Base-by-base conservation (phyloP, 1,140 invertebrate genomes). In the Carcinoscorpius rotundicauda region DNA sequence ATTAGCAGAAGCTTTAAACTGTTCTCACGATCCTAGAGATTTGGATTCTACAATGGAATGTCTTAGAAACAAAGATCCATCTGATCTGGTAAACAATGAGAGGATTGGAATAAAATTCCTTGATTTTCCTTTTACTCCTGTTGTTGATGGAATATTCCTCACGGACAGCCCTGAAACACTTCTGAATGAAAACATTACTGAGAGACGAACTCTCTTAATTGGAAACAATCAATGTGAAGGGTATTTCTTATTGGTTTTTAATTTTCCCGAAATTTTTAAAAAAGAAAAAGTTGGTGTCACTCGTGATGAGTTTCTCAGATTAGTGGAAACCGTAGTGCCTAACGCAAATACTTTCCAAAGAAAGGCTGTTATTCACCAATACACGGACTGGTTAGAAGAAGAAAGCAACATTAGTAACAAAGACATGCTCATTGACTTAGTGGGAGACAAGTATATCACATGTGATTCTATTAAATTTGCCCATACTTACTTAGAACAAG, bases 381-480 rank as follows among this genome's bases (percentile, higher is more conserved):
- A 97, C 77, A 93, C 91, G 0, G 85, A 95, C 78, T 96, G 93
- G 93, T 76, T 88, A 55, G 86, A 88, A 72, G 88, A 89, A 0
- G 85, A 93, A 64, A 89, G 96, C 78, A 85, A 87, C 0, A 81
- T 86, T 49, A 84, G 83, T 64, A 93, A 95, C 76, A 81, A 89
- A 57, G 85, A 93, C 73, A 85, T 87, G 8, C 78, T 96, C 50
- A 92, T 95, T 73, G 92, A 92, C 75, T 91, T 97, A 78, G 90
- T 97, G n/a, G 94, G 94, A 3, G 95, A 98, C 77, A 93, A 91
- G 74, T 90, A 96, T 71, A 97, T 98, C 76, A 92, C 93, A 0
- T 98, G 95, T 79, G 87, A 89, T 73, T 89, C 96, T 51, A 94
- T 95, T 76, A 89, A 97, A 73, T 80, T 85, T 68, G 91, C 93